These are phyloP conservation scores for Emmelina monodactyla DNA, from an alignment of 2,888 invertebrate species.

Conservation along the genomic window DNA sequence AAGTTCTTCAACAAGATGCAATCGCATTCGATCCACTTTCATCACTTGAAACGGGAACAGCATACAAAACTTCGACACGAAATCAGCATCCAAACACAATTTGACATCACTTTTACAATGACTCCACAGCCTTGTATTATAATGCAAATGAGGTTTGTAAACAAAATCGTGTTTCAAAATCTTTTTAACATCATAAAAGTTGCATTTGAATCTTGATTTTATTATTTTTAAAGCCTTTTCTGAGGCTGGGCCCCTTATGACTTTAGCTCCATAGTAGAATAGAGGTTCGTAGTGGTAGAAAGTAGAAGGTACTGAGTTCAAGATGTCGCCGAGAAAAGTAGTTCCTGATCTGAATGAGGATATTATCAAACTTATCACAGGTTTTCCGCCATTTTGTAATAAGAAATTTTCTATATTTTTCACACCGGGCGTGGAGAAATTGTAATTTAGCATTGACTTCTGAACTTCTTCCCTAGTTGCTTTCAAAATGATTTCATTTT, in stretches of 20 bases:
- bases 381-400: conserved; percentile 73
- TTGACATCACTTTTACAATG: conserved; percentile 72
- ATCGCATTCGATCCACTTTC: conserved; percentile 83
- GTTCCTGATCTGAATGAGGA: conserved; percentile 94
- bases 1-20: conserved; percentile 75
- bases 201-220: conserved; percentile 77
- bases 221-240: conserved; percentile 72
- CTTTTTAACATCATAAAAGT: conserved; percentile 75
- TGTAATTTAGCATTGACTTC: conserved; percentile 23
- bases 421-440: conserved; percentile 39
- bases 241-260: conserved; percentile 78
- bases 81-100: conserved; percentile 61
- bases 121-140: conserved; percentile 85
- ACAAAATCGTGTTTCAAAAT: conserved; percentile 80
- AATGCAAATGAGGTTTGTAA: conserved; percentile 83
- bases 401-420: conserved; percentile 72
- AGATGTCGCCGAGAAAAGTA: conserved; percentile 85
- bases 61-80: conserved; percentile 80
- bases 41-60: conserved; percentile 89
- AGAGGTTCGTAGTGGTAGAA: conserved; percentile 92
- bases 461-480: background rate
- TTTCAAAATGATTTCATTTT: conserved; percentile 3
- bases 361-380: conserved; percentile 78
- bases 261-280: conserved; percentile 81
- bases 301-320: conserved; percentile 85